Percentiles rank a stretch among this genome's conserved stretches.
phyloP scores from a whole-genome alignment of 2,113 vertebrate genomes.

The Cololabis saira region DNA sequence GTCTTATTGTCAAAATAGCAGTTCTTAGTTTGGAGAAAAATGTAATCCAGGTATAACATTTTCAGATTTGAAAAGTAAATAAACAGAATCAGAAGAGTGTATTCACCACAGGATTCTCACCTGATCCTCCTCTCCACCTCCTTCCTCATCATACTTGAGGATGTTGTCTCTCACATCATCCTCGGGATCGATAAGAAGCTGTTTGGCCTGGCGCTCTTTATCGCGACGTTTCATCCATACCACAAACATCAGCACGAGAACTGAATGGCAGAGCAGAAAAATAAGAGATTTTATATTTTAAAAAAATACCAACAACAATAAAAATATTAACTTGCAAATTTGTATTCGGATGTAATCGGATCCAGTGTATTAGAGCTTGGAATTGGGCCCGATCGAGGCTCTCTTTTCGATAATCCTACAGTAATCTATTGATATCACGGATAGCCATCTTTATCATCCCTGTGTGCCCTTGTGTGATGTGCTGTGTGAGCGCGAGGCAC shows the following conservation, averaged over 20 bases:
- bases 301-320: constrained; percentile 12
- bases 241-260: constrained; percentile 94
- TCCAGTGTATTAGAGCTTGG: constrained; percentile 54
- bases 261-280: constrained; percentile 66
- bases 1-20: no score
- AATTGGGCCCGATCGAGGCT: constrained; percentile 46
- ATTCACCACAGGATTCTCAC: constrained; percentile 67
- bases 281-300: constrained; percentile 17
- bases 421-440: constrained; percentile 66
- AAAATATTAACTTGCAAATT: constrained; percentile 60
- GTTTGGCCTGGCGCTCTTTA: constrained; percentile 95
- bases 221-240: constrained; percentile 98
- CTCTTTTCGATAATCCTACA: constrained; percentile 66
- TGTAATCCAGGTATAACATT: background rate
- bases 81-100: background rate
- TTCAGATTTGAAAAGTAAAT: background rate
- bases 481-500: constrained; percentile 20
- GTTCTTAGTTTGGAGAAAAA: no score
- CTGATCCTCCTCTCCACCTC: constrained; percentile 98
- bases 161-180: constrained; percentile 97
- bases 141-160: constrained; percentile 98
- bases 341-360: constrained; percentile 62
- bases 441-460: constrained; percentile 67
- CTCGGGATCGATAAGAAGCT: constrained; percentile 95
- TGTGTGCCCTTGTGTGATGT: constrained; percentile 10